Percentiles rank a stretch among this genome's conserved stretches.
phyloP scores from a whole-genome alignment of 2,113 vertebrate genomes.

The Apus apus region DNA sequence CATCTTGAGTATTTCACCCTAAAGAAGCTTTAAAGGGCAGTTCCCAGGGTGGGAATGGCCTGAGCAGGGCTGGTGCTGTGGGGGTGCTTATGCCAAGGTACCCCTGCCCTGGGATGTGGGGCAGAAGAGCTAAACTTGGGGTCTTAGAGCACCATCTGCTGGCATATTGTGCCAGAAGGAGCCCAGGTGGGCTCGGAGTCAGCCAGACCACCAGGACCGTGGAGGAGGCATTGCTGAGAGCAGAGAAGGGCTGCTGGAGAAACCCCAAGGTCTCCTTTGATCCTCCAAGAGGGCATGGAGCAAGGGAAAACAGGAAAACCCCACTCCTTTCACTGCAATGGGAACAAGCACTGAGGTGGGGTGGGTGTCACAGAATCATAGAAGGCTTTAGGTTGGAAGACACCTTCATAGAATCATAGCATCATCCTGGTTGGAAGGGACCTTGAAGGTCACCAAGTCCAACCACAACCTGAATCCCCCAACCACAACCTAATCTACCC shows the following conservation, averaged over 20 bases:
- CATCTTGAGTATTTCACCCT: neutral
- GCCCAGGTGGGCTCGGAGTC: rapidly evolving
- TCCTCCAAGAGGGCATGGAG: neutral
- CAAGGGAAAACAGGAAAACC: neutral
- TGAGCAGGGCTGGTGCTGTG: neutral
- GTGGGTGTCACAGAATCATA: too few species aligned
- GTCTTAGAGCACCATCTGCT: slow-evolving; percentile 64
- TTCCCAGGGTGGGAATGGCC: neutral
- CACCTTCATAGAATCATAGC: too few species aligned
- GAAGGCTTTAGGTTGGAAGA: too few species aligned
- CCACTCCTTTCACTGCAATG: rapidly evolving
- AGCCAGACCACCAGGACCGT: neutral
- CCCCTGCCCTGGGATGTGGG: neutral
- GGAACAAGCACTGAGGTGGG: neutral
- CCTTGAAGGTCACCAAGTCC: too few species aligned
- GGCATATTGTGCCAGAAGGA: neutral
- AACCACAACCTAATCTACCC: too few species aligned
- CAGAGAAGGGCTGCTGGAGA: neutral
- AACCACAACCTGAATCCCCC: too few species aligned
- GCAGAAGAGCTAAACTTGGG: neutral
- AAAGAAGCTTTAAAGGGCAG: neutral
- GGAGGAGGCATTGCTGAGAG: neutral
- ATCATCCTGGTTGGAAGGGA: too few species aligned
- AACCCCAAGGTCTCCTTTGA: neutral
- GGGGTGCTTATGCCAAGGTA: neutral